Percentiles rank a stretch among this genome's conserved stretches.
Conservation (phyloP, 2,797 vertebrate genomes). For the Gouania willdenowi region DNA sequence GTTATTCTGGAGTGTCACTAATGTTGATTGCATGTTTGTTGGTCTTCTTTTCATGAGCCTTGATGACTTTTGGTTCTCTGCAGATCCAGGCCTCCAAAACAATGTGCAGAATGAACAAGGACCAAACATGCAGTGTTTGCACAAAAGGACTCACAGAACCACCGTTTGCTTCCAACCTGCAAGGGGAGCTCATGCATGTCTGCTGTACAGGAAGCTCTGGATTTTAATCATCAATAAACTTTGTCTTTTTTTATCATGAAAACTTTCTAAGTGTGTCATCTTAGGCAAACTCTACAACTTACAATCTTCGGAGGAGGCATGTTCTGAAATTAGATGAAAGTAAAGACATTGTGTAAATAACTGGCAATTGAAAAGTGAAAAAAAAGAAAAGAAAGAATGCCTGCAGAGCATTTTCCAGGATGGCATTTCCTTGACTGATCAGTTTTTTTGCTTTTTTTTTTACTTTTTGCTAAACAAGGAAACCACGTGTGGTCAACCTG, state of each 20-base stretch:
- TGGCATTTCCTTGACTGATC: slow-evolving; percentile 55
- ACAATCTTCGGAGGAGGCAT: slow-evolving; percentile 29
- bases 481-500: slow-evolving; percentile 59
- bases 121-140: slow-evolving; percentile 53
- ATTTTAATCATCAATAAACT: not conserved
- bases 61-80: slow-evolving; percentile 3
- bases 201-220: slow-evolving; percentile 30
- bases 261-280: slow-evolving; percentile 21
- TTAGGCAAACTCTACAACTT: slow-evolving; percentile 33
- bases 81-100: slow-evolving; percentile 58
- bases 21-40: slow-evolving; percentile 5
- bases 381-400: slow-evolving; percentile 48
- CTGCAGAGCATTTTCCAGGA: slow-evolving; percentile 42
- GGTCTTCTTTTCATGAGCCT: not conserved
- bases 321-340: slow-evolving; percentile 46
- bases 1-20: slow-evolving; percentile 2
- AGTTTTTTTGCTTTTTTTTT: too few species aligned
- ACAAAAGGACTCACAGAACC: slow-evolving; percentile 42
- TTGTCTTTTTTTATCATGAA: slow-evolving; percentile 11
- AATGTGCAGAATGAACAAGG: slow-evolving; percentile 50
- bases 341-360: slow-evolving; percentile 52
- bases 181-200: slow-evolving; percentile 61
- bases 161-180: slow-evolving; percentile 45
- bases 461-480: too few species aligned
- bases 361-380: slow-evolving; percentile 42